These are phyloP conservation scores for Myotis planiceps DNA, from an alignment of 2,797 vertebrate species.

Conservation along the genomic window DNA sequence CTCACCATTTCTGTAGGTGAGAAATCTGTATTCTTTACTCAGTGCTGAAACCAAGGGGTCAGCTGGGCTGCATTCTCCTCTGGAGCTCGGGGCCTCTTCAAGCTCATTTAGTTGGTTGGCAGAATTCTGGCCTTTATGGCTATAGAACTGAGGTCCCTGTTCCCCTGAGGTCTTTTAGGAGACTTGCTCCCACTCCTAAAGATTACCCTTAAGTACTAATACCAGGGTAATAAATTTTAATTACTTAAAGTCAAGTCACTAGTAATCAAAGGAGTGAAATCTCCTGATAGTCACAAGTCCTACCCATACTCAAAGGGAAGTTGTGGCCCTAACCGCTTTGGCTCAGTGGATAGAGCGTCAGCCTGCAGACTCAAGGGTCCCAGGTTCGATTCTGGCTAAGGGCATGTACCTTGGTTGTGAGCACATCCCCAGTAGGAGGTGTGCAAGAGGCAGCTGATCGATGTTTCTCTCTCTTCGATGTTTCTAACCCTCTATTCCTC, in stretches of 20 bases:
- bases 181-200: neutral
- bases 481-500: too few species aligned
- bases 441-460: too few species aligned
- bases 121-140: neutral
- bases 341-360: too few species aligned
- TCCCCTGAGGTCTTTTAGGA: neutral
- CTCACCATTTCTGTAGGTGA: neutral
- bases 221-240: neutral
- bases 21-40: neutral
- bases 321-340: neutral
- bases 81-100: neutral
- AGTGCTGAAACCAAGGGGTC: neutral
- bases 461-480: too few species aligned
- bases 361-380: too few species aligned
- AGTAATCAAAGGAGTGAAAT: neutral
- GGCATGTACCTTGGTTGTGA: too few species aligned
- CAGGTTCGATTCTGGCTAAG: too few species aligned
- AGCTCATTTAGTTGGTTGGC: neutral
- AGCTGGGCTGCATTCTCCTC: neutral
- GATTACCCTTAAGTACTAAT: neutral
- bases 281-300: neutral
- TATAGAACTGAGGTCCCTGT: neutral
- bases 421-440: too few species aligned
- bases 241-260: neutral
- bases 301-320: neutral